Evolutionary conservation across 92 coral and sea anemone genomes (phyloP).

Genomic region (Scolanthus callimorphus): DNA sequence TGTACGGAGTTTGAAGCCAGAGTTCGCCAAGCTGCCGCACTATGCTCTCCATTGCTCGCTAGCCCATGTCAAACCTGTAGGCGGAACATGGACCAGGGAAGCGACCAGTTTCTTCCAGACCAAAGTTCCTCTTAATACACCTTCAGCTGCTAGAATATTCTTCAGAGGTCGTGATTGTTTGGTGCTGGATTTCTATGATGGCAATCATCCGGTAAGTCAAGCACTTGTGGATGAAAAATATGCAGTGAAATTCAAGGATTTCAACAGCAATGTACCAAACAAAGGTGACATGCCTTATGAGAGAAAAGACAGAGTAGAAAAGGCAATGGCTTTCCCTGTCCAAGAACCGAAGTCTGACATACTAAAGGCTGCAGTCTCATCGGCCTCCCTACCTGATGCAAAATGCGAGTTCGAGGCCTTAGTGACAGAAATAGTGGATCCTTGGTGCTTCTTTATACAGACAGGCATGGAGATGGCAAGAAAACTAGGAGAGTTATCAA

Average conservation of each 20-base stretch:
- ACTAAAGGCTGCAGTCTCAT: background rate
- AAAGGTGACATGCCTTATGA: background rate
- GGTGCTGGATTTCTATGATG: conserved; percentile 15
- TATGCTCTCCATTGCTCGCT: conserved; percentile 66
- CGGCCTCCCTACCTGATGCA: background rate
- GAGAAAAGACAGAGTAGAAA: background rate
- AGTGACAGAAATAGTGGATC: conserved; percentile 49
- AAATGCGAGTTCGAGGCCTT: conserved; percentile 50
- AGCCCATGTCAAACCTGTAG: conserved; percentile 39
- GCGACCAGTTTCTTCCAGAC: conserved; percentile 30
- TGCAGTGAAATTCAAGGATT: conserved; percentile 6
- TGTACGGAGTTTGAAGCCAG: conserved; percentile 46
- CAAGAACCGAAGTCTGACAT: background rate
- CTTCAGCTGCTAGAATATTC: conserved; percentile 6
- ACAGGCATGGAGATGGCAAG: conserved; percentile 32
- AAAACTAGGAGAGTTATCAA: conserved; percentile 12
- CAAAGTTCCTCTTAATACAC: conserved; percentile 25
- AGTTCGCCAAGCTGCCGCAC: conserved; percentile 40
- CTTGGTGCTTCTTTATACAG: conserved; percentile 59
- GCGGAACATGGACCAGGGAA: conserved; percentile 38
- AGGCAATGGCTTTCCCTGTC: background rate
- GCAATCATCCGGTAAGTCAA: conserved; percentile 9
- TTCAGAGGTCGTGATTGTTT: conserved; percentile 13
- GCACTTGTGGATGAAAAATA: conserved; percentile 14
- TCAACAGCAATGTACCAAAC: background rate